Base-by-base conservation (phyloP, 2,797 vertebrate genomes). In the Meda fulgida region DNA sequence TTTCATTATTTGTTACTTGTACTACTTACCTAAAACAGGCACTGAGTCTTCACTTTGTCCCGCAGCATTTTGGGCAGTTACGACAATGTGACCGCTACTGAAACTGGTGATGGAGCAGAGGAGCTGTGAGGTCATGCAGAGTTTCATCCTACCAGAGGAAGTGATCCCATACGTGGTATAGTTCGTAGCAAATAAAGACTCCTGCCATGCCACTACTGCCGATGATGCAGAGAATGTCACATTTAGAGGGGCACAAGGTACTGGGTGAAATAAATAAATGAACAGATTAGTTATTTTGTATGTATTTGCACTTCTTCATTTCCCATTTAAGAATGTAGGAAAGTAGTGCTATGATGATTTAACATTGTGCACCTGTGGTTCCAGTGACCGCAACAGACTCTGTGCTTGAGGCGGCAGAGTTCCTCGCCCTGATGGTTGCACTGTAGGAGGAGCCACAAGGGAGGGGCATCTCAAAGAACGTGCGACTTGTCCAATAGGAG, bases 401-500 rank as follows among this genome's bases (percentile, higher is more conserved):
- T 1, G 8, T 7, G 23, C 96, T 93, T 75, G 23, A 69, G 10
- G 93, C 94, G 3, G 88, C 94, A 10, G 13, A 16, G 16, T 92
- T 95, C 81, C 91, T 93, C 78, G 94, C 93, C 70, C 88, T 81
- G 85, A 96, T 90, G 11, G 90, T 93, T 8, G 93, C 93, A 1
- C 7, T 60, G 55, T 93, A 96, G 34, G 87, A 83, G 1, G 95
- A 95, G 67, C 94, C 87, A 83, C 96, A 96, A 40, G 94, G 92
- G 14, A 96, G 87, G 23, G 94, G 94, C 21, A 95, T 90, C 88
- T 95, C 95, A 84, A 94, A 96, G 89, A 83, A 93, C 0, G 85
- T 91, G 40, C 1, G 9, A 19, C 31, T 83, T 5, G 94, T 95
- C 95, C 95, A 96, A 43, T 95, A 96, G 80, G 96, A 96, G 1